Base-by-base conservation (phyloP, 2,113 vertebrate genomes). In the Phaethornis superciliosus region DNA sequence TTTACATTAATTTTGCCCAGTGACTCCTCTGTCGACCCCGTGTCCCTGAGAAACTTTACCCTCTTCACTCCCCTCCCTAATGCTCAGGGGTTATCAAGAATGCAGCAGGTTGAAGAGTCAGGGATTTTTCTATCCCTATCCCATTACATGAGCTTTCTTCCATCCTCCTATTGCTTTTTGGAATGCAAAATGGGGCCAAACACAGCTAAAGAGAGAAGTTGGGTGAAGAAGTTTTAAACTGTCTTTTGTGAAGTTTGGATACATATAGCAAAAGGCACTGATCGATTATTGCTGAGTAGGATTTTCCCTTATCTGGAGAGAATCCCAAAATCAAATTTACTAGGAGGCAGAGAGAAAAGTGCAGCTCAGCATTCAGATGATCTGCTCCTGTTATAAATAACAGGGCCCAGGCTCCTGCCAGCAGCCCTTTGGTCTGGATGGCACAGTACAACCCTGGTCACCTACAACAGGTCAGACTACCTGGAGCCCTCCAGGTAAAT, bases 321-420 rank as follows among this genome's bases (percentile, higher is more conserved):
- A 85, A 92, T 86, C 94, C 89, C 69, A 27, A 95, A 95, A 92
- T 84, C 76, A 40, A 35, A 93, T 97, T 96, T 86, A 46, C 28
- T 40, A 32, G 81, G 55, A 75, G 18, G 21, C 71, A 60, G 81
- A 35, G 46, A 85, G 46, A 75, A 65, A 86, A 93, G 67, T 3
- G 12, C 26, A 83, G 82, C 68, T 97, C 96, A 96, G 96, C 91
- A 88, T 7, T 76, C 83, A 56, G 75, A 21, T 2, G 12, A 74
- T 62, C 37, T 5, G 0, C 37, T 75, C 55, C 24, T 23, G 70
- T 30, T 85, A 84, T 42, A 88, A 72, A 40, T n/a, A 63, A 9
- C 59, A 4, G 42, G 32, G 54, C 37, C 20, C 37, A 12, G 65
- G 59, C 81, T 70, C 55, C 81, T 51, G 69, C 89, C 76, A 69